Percentiles rank a stretch among this genome's conserved stretches.
Evolutionary conservation across 2,888 invertebrate genomes (phyloP).

Genomic region (Hydrotaea diabolus): DNA sequence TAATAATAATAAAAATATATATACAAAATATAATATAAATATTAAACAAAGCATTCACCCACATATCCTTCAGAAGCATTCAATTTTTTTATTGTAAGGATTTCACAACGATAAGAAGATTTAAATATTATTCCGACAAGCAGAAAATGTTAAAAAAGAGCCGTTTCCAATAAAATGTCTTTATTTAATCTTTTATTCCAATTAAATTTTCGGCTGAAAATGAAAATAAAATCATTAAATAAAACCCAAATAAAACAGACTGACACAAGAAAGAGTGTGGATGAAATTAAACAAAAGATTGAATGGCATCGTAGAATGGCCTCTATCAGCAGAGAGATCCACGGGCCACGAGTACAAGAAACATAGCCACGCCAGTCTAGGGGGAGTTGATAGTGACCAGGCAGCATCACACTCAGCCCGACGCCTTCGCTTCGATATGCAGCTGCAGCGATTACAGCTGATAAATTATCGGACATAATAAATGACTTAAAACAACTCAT

Average conservation of each 20-base stretch:
- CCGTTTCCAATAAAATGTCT: constrained; percentile 12
- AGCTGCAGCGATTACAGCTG: neutral
- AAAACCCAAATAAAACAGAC: neutral
- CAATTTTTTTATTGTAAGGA: neutral
- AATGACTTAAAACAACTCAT: constrained; percentile 66
- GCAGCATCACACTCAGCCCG: neutral
- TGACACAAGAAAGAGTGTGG: neutral
- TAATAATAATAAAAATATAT: neutral
- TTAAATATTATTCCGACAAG: constrained; percentile 1
- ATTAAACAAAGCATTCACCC: neutral
- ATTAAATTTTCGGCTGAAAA: constrained; percentile 26
- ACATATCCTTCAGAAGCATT: neutral
- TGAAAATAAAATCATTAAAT: neutral
- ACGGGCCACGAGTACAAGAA: neutral
- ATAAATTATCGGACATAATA: constrained; percentile 54
- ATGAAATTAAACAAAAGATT: constrained; percentile 4
- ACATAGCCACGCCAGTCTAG: neutral
- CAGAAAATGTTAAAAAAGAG: neutral
- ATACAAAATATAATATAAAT: neutral
- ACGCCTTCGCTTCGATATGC: neutral
- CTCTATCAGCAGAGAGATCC: constrained; percentile 3
- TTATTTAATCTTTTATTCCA: constrained; percentile 27
- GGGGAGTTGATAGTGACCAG: neutral
- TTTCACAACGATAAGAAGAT: constrained; percentile 4
- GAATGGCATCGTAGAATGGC: neutral